Evolutionary conservation across 2,797 vertebrate species (phyloP), one percentile per base, ranked within the genome.

Genomic region (Gymnoscopelus microlampas): DNA sequence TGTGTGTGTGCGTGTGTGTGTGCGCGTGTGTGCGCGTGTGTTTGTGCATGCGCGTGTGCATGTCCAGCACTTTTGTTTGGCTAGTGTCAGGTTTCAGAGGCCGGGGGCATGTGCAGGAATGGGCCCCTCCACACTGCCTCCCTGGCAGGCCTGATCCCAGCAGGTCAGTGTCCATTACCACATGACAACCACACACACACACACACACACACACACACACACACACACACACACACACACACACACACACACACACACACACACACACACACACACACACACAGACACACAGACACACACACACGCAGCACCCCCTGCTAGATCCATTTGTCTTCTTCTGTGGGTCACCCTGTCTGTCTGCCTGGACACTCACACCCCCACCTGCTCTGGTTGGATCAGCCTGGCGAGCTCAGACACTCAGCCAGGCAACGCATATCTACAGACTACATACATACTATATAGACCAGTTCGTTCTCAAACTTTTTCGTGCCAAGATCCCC

Each of bases 121-220:
- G 88, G 82, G 71, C 74, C 87, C 79, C 88, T 78, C 70, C 74
- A 75, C 83, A 75, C 83, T 76, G 78, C 79, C 83, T 79, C 9
- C 66, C 86, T 89, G 85, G 85, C 84, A 86, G 81, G 68, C 62
- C 75, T 92, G 91, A 93, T 85, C 91, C 76, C 74, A 11, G 54
- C 73, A 76, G 92, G 92, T 92, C 92, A 90, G 47, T 63, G 67
- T 91, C 87, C 91, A 93, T 94, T 94, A 93, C 89, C 81, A 71
- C 87, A 87, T 85, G 90, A 90, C 88, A 83, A 88, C 87, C 81
- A 90, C 39, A 10, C 35, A 39, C 35, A 10, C 39, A 44, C 39
- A 10, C 39, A 44, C 39, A 10, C 39, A 44, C 39, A 44, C 39
- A 44, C 39, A 44, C 39, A 44, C 39, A 44, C 39, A 44, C 39